Evolutionary conservation across 1,140 invertebrate species (phyloP), one percentile per base, ranked within the genome.

Genomic region (Littorina saxatilis): DNA sequence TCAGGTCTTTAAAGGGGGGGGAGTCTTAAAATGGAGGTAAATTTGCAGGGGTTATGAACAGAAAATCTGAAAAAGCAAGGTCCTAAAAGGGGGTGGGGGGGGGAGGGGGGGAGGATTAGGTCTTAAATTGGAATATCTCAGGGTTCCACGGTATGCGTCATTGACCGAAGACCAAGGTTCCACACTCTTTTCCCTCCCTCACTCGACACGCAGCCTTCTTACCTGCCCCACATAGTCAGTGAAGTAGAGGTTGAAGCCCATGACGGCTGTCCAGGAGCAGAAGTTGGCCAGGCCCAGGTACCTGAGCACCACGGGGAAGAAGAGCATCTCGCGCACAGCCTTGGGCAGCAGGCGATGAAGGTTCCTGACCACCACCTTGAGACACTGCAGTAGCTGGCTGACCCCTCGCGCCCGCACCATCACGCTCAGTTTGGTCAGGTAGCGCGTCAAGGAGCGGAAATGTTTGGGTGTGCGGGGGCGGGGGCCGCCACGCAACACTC

Each of bases 201-300:
- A n/a, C n/a, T n/a, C n/a, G n/a, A n/a, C n/a, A 23, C 55, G 55
- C 55, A 23, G 55, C 55, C 55, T 20, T 9, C 78, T 80, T 27
- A 84, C 91, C 87, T 94, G 92, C 2, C 92, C 93, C 15, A 94
- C 92, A 90, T 91, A 94, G 87, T 94, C 93, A n/a, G 93, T 93
- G 85, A 92, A 94, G 84, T 93, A 94, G 77, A 94, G 90, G 75
- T 92, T 92, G 86, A 93, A 93, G 78, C 92, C 90, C 91, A 93
- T 93, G 29, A 94, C 86, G 17, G 91, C 92, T 63, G 93, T 92
- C 92, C 92, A 92, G 80, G 88, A 88, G 79, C 86, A 92, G 85
- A 92, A 92, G 73, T 92, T 89, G 29, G 91, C 91, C 5, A 90
- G 40, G 3, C 87, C 88, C 47, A 94, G 83, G 23, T 89, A 84